A percentile compares a stretch with the other conserved stretches of the same genome.
Conservation (phyloP, 1,140 invertebrate genomes). For the Lepidurus packardi region DNA sequence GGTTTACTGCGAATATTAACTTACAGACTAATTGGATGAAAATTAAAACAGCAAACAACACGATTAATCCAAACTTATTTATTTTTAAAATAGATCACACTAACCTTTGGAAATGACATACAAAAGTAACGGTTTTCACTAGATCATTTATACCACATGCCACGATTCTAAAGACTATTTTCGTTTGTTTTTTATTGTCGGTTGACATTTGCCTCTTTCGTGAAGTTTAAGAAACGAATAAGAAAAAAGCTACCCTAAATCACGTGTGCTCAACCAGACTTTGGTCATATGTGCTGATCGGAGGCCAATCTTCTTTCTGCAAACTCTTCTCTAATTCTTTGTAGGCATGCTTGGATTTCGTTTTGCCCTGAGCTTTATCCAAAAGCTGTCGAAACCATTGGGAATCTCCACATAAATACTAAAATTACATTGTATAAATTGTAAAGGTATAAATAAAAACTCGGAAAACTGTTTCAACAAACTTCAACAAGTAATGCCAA, state of each 20-base stretch:
- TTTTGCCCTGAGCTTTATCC: not conserved
- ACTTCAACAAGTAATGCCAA: constrained; percentile 36
- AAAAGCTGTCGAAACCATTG: not conserved
- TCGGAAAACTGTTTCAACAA: not conserved
- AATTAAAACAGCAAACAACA: too few relatives aligned
- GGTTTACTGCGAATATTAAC: too few relatives aligned
- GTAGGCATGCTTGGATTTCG: not conserved
- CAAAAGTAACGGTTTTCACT: too few relatives aligned
- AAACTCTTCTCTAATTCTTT: constrained; percentile 3
- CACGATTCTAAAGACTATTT: too few relatives aligned
- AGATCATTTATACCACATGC: too few relatives aligned
- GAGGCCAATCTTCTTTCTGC: too few relatives aligned
- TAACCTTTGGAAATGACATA: too few relatives aligned
- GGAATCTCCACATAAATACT: constrained; percentile 4
- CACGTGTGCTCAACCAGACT: not conserved
- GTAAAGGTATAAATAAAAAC: not conserved
- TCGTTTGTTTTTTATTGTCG: too few relatives aligned
- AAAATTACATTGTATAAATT: not conserved
- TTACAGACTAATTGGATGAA: too few relatives aligned
- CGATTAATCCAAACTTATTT: too few relatives aligned
- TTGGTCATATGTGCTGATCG: not conserved
- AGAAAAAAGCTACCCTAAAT: not conserved
- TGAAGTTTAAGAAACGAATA: not conserved
- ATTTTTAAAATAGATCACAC: too few relatives aligned
- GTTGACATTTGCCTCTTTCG: too few relatives aligned